These are phyloP conservation scores for Myotis vivesi DNA, from an alignment of 2,797 vertebrate genomes.

Conservation along the genomic window DNA sequence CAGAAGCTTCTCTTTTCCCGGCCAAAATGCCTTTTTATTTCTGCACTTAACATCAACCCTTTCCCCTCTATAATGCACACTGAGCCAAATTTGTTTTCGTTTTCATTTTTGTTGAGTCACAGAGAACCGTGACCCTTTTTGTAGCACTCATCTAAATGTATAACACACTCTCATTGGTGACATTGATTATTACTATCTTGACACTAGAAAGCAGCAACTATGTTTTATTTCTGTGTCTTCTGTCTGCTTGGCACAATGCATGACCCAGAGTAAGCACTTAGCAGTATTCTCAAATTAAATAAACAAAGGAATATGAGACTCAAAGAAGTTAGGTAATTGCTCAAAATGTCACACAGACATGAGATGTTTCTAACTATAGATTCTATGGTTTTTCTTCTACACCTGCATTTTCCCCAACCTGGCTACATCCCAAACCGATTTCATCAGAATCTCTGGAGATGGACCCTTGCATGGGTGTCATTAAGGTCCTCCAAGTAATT, in stretches of 20 bases:
- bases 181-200: not conserved
- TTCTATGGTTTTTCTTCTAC: not conserved
- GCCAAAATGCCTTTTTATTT: not conserved
- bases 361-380: not conserved
- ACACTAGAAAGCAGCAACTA: not conserved
- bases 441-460: not conserved
- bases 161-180: not conserved
- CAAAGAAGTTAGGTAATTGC: not conserved
- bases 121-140: not conserved
- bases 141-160: slow-evolving; percentile 9
- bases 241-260: not conserved
- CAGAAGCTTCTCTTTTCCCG: not conserved
- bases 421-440: not conserved
- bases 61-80: not conserved
- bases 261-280: not conserved
- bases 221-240: not conserved
- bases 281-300: not conserved
- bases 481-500: not conserved
- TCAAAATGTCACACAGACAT: not conserved
- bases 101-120: not conserved
- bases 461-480: not conserved
- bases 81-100: not conserved
- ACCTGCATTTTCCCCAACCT: not conserved
- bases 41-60: not conserved
- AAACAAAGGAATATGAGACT: not conserved